These are phyloP conservation scores for Conops quadrifasciatus DNA, from an alignment of 2,888 invertebrate genomes.

Conservation along the genomic window DNA sequence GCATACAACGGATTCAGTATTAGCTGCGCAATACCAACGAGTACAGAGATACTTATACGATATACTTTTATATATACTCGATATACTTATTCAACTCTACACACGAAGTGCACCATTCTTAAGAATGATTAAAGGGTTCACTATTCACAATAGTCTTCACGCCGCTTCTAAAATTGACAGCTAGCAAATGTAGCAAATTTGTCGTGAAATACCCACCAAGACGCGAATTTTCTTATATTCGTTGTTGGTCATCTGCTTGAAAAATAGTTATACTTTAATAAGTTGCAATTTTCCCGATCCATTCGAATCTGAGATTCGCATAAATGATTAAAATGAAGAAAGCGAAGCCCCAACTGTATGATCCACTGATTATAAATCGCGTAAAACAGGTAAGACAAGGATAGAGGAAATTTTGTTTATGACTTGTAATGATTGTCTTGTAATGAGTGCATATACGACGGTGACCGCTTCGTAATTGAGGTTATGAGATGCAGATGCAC, in stretches of 20 bases:
- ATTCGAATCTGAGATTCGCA: too few species aligned
- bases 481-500: conserved; percentile 47
- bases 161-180: conserved; percentile 26
- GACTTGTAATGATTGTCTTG: not conserved
- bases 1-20: too few species aligned
- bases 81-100: too few species aligned
- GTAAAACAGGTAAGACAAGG: conserved; percentile 67
- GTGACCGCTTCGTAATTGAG: conserved; percentile 40
- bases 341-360: conserved; percentile 61
- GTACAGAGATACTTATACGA: too few species aligned
- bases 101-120: too few species aligned
- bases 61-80: too few species aligned
- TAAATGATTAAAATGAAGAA: conserved; percentile 53
- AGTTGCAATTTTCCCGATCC: not conserved
- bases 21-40: too few species aligned
- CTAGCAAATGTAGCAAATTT: not conserved
- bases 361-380: conserved; percentile 70
- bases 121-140: too few species aligned
- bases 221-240: conserved; percentile 18
- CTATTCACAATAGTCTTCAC: conserved; percentile 24
- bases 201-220: conserved; percentile 16
- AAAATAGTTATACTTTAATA: not conserved
- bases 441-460: conserved; percentile 4
- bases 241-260: conserved; percentile 1
- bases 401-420: too few species aligned